Base-by-base conservation (phyloP, 2,113 vertebrate genomes). In the Scatophagus argus region DNA sequence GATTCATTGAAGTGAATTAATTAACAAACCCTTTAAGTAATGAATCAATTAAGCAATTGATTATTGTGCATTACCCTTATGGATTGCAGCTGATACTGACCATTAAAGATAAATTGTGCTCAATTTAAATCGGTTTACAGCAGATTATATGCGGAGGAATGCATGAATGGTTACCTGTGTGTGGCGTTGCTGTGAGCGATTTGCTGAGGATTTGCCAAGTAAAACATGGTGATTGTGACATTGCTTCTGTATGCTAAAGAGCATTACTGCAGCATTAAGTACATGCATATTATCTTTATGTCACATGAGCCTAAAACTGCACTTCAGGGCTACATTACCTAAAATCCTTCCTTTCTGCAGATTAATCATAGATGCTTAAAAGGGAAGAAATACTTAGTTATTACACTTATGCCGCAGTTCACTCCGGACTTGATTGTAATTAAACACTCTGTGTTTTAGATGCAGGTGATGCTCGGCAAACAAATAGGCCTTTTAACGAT, bases 11-110 rank as follows among this genome's bases (percentile, higher is more conserved):
- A 83, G 87, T 74, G 73, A 87, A 87, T 91, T 82, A 90, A 93
- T 92, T 88, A 88, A 87, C 81, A 75, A 84, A 87, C 49, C 74
- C 66, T 85, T 87, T 89, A 86, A 83, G 81, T 91, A 87, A 91
- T 86, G 66, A 91, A 88, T 93, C 88, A 90, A 89, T 92, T 91
- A 89, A 41, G 73, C 21, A 34, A 90, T 85, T 91, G 91, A 92
- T 92, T 88, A 84, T 86, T 74, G 77, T 10, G 60, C 39, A 61
- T 81, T 83, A 63, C 75, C 78, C 82, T 76, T 76, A 88, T 79
- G 80, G 86, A 88, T 85, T 84, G 62, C 71, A 60, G 85, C 60
- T 84, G 87, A 91, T 91, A 81, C 70, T 82, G 82, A 82, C 76
- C 86, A 85, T 91, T 92, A 87, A 79, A 83, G 70, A 87, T 83